Evolutionary conservation across 2,113 vertebrate genomes (phyloP), one percentile per base, ranked within the genome.

Genomic region (Tapirus terrestris): DNA sequence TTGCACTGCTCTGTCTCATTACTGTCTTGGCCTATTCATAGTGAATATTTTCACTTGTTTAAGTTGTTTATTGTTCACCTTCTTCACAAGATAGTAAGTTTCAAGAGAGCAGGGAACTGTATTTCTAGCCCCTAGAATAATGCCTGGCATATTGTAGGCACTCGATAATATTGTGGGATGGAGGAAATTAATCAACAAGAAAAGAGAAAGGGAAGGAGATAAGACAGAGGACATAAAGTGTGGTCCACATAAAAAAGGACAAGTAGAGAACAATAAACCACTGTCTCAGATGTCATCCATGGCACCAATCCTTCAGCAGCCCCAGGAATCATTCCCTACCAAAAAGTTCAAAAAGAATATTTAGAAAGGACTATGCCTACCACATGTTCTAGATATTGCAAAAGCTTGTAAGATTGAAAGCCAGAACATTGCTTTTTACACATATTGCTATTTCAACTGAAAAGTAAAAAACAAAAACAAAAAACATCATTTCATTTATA

Each of bases 401-500:
- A 67, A 91, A 70, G 56, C 27, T 53, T 77, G 21, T 80, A 88
- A 68, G 63, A 29, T 11, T 63, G 45, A 56, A 63, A 96, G 33
- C 25, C 14, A 77, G 87, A 82, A 84, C 45, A 68, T 0, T 95
- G 43, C 27, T 81, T 88, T 21, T 73, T 63, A 72, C 9, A 43
- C 45, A 53, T 36, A 67, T 23, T 58, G 23, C 13, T 91, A 90
- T 89, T 92, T 89, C 92, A 95, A 60, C 2, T 29, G 16, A 27
- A 86, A 97, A 94, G 45, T 94, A 76, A 77, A 88, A 93, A 91
- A 75, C 48, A 48, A 48, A 53, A 53, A 53, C 14, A 53, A 53
- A 53, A 73, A 27, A 25, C 1, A 92, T 1, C 9, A 18, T 65
- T 87, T n/a, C 96, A 39, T 58, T 75, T 70, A 33, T 86, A 93